Percentiles rank a stretch among this genome's conserved stretches.
These are phyloP conservation scores for Lasioglossum lativentre DNA, from an alignment of 2,888 invertebrate genomes.

Conservation along the genomic window DNA sequence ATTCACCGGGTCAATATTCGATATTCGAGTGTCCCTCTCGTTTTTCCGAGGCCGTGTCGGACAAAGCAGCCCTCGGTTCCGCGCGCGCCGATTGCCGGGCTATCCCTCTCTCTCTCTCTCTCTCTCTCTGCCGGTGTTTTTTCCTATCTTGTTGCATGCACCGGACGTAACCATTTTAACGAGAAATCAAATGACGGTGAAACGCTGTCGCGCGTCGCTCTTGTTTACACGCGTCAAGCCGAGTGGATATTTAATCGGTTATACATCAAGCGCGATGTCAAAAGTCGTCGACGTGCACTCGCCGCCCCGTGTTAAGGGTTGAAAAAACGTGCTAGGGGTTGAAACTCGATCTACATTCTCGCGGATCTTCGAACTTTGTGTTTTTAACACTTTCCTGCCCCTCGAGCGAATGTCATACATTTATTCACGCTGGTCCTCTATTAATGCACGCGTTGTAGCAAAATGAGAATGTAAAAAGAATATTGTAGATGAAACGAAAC, in stretches of 20 bases:
- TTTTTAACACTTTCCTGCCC: background rate
- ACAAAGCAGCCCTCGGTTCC: background rate
- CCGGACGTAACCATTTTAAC: slow-evolving; percentile 39
- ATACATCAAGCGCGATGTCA: slow-evolving; percentile 34
- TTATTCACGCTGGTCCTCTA: background rate
- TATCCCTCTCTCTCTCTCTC: background rate
- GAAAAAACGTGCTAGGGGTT: background rate
- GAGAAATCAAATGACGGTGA: slow-evolving; percentile 38
- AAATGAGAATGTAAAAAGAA: too few relatives aligned
- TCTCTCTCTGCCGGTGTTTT: background rate
- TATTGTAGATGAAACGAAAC: background rate
- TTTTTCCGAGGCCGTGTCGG: background rate
- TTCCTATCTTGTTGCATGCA: background rate
- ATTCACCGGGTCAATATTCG: slow-evolving; percentile 32
- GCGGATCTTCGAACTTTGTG: slow-evolving; percentile 1
- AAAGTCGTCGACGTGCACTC: background rate
- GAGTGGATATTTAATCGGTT: slow-evolving; percentile 43
- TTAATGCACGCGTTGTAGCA: too few relatives aligned
- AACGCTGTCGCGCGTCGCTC: slow-evolving; percentile 28
- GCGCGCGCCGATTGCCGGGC: background rate
- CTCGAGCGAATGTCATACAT: background rate
- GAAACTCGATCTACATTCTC: background rate
- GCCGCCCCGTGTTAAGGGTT: background rate
- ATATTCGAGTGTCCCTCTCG: slow-evolving; percentile 4
- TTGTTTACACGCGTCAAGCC: slow-evolving; percentile 34